These are phyloP conservation scores for Eristalis intricaria DNA, from an alignment of 2,888 invertebrate genomes.

Conservation along the genomic window DNA sequence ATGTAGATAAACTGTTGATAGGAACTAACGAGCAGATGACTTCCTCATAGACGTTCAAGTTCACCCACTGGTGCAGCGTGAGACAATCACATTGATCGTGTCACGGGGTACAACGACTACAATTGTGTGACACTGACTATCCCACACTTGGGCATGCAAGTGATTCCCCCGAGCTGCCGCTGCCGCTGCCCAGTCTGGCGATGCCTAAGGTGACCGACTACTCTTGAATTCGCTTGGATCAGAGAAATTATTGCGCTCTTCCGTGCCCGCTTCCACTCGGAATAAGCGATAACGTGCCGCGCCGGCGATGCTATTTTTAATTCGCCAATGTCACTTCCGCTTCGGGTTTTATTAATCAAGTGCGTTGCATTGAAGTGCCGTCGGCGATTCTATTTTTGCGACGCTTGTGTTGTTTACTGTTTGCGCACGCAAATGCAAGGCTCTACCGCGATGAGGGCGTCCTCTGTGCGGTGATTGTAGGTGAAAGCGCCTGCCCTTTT, in stretches of 20 bases:
- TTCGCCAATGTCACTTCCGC: conserved; percentile 61
- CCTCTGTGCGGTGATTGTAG: conserved; percentile 33
- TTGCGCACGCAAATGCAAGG: conserved; percentile 53
- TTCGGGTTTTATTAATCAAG: conserved; percentile 62
- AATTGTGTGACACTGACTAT: conserved; percentile 12
- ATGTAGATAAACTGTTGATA: conserved; percentile 8
- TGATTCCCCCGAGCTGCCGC: neutral
- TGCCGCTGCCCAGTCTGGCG: conserved; percentile 25
- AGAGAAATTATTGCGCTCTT: conserved; percentile 64
- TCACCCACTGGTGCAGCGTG: conserved; percentile 23
- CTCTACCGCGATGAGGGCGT: conserved; percentile 55
- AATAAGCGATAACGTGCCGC: conserved; percentile 21
- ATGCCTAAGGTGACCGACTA: conserved; percentile 53
- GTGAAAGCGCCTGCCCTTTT: conserved; percentile 43
- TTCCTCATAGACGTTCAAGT: conserved; percentile 70
- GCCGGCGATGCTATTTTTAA: conserved; percentile 43
- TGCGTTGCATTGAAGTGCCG: conserved; percentile 67
- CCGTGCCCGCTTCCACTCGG: conserved; percentile 28
- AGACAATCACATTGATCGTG: conserved; percentile 52
- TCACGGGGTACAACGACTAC: conserved; percentile 63
- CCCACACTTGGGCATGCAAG: conserved; percentile 28
- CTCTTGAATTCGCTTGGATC: conserved; percentile 54
- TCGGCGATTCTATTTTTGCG: conserved; percentile 59
- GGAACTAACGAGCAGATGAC: conserved; percentile 32
- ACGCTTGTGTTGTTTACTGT: conserved; percentile 11